Conservation (phyloP, 2,888 invertebrate genomes). For the Cheilosia vulpina region DNA sequence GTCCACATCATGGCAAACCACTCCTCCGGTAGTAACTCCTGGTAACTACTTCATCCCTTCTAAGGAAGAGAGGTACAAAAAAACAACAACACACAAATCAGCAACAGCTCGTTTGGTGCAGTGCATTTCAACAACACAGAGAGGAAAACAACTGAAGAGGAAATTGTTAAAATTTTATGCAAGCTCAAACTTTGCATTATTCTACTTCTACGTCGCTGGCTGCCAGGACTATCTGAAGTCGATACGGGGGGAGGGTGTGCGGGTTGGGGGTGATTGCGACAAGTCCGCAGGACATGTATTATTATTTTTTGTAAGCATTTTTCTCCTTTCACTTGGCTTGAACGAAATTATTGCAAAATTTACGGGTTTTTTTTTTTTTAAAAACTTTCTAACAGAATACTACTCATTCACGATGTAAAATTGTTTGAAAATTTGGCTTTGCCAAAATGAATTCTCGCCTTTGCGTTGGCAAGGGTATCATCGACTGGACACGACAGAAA, state of each 20-base stretch:
- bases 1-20: not conserved
- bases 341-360: constrained; percentile 57
- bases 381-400: constrained; percentile 32
- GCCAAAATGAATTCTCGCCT: not conserved
- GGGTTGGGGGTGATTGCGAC: not conserved
- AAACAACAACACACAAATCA: not conserved
- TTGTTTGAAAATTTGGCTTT: constrained; percentile 24
- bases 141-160: constrained; percentile 58
- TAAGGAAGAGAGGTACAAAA: not conserved
- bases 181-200: constrained; percentile 60
- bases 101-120: constrained; percentile 39
- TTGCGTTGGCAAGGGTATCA: constrained; percentile 9
- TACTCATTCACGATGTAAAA: constrained; percentile 29
- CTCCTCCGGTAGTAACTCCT: not conserved
- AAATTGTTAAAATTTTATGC: constrained; percentile 71
- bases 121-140: constrained; percentile 24
- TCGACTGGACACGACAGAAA: not conserved
- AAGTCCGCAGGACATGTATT: constrained; percentile 2
- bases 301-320: not conserved
- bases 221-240: constrained; percentile 36
- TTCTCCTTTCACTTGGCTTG: constrained; percentile 33
- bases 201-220: not conserved
- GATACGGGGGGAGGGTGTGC: not conserved
- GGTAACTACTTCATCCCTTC: constrained; percentile 3
- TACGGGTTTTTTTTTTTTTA: constrained; percentile 17